These are phyloP conservation scores for Pandemis cinnamomeana DNA, from an alignment of 2,888 invertebrate genomes.

Conservation along the genomic window DNA sequence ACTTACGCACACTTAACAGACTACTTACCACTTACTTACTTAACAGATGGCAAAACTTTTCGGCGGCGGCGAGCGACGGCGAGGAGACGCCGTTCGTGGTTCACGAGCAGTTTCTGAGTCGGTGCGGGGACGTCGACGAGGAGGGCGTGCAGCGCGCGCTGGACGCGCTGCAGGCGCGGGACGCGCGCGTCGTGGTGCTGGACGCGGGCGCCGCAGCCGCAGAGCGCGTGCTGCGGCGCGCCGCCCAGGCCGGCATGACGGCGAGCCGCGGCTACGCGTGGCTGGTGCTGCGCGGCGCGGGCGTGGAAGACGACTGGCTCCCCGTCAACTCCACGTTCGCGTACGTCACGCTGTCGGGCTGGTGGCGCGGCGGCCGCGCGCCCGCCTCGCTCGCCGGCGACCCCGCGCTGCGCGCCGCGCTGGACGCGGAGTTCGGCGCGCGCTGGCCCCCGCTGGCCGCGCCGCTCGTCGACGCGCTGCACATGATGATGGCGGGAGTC, in stretches of 20 bases:
- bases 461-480: conserved; percentile 49
- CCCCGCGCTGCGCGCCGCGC: conserved; percentile 24
- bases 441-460: conserved; percentile 48
- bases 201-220: conserved; percentile 85
- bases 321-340: conserved; percentile 15
- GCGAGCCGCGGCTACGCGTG: conserved; percentile 52
- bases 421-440: background rate
- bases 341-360: conserved; percentile 51
- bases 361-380: conserved; percentile 43
- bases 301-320: conserved; percentile 3
- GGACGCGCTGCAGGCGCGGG: conserved; percentile 47
- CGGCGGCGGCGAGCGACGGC: background rate
- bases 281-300: conserved; percentile 61
- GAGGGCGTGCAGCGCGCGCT: background rate
- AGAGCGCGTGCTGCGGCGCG: conserved; percentile 85
- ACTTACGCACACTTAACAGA: too few relatives aligned
- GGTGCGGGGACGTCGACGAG: background rate
- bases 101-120: background rate
- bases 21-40: too few relatives aligned
- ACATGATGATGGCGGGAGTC: conserved; percentile 43
- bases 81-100: background rate
- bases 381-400: conserved; percentile 12
- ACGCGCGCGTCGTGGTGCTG: conserved; percentile 91
- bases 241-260: conserved; percentile 87
- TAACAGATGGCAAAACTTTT: conserved; percentile 6